These are phyloP conservation scores for Dynastes tityus DNA, from an alignment of 2,888 invertebrate genomes.

Conservation along the genomic window DNA sequence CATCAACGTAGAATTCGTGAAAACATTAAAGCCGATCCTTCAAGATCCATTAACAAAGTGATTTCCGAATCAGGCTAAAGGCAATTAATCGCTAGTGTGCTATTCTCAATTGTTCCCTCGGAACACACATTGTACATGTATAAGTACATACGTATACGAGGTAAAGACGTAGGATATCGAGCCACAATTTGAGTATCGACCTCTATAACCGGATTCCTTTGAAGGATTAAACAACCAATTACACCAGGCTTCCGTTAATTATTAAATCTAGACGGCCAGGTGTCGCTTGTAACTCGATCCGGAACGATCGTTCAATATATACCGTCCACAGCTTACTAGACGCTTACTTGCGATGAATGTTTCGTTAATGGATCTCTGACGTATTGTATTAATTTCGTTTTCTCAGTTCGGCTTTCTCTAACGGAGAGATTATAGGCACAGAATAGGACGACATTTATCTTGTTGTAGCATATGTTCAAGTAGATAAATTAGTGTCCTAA, in stretches of 20 bases:
- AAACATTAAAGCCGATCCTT: slow-evolving; percentile 13
- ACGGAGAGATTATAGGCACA: neutral
- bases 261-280: slow-evolving; percentile 56
- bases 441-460: neutral
- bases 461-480: neutral
- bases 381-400: slow-evolving; percentile 33
- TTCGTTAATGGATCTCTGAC: slow-evolving; percentile 8
- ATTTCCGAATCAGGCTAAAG: slow-evolving; percentile 35
- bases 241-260: slow-evolving; percentile 59
- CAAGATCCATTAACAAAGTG: slow-evolving; percentile 30
- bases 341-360: neutral
- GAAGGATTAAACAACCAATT: slow-evolving; percentile 59
- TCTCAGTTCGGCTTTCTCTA: slow-evolving; percentile 1
- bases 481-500: no score
- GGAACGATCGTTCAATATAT: slow-evolving; percentile 27
- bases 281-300: slow-evolving; percentile 56
- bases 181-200: slow-evolving; percentile 37
- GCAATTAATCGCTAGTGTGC: slow-evolving; percentile 32
- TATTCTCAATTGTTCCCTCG: neutral
- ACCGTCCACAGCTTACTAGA: neutral
- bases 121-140: neutral
- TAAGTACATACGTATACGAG: neutral
- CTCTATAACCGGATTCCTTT: slow-evolving; percentile 58
- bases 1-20: slow-evolving; percentile 12
- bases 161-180: slow-evolving; percentile 8